Conservation (phyloP, 2,797 vertebrate species). For the Pygocentrus nattereri region DNA sequence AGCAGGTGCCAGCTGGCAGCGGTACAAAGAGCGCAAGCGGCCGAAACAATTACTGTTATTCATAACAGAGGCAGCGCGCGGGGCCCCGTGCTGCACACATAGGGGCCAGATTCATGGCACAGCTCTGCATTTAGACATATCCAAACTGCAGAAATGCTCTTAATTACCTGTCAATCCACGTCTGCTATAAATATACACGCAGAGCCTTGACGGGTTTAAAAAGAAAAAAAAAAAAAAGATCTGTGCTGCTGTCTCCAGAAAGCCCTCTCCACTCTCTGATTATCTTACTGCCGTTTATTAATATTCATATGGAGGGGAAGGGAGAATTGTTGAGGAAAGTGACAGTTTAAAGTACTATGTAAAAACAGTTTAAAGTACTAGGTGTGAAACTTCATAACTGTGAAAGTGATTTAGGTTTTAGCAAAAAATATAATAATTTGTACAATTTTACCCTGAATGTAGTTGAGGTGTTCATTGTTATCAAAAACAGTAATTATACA, state of each 20-base stretch:
- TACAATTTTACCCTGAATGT: too few species aligned
- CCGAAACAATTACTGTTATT: conserved; percentile 96
- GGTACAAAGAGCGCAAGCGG: conserved; percentile 57
- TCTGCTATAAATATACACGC: conserved; percentile 43
- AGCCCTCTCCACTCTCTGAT: conserved; percentile 11
- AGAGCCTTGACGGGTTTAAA: conserved; percentile 1
- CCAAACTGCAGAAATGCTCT: conserved; percentile 77
- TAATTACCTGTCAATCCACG: conserved; percentile 70
- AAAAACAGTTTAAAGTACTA: not conserved
- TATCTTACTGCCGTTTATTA: conserved; percentile 15
- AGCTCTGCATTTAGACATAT: conserved; percentile 77
- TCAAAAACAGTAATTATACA: too few species aligned
- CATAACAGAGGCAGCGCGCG: conserved; percentile 83
- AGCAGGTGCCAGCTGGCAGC: conserved; percentile 61
- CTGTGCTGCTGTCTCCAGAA: conserved; percentile 13
- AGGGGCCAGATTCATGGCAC: conserved; percentile 71
- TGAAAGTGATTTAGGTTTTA: not conserved
- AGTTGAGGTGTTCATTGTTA: too few species aligned
- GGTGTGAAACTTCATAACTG: conserved; percentile 7
- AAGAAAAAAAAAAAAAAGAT: conserved; percentile 3
- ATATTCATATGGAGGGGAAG: conserved; percentile 15
- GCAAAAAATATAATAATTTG: too few species aligned
- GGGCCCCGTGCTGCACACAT: conserved; percentile 81
- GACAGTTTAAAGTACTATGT: too few species aligned
- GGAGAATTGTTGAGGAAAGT: not conserved